Base-by-base conservation (phyloP, 1,140 invertebrate species). In the Bactericera cockerelli region DNA sequence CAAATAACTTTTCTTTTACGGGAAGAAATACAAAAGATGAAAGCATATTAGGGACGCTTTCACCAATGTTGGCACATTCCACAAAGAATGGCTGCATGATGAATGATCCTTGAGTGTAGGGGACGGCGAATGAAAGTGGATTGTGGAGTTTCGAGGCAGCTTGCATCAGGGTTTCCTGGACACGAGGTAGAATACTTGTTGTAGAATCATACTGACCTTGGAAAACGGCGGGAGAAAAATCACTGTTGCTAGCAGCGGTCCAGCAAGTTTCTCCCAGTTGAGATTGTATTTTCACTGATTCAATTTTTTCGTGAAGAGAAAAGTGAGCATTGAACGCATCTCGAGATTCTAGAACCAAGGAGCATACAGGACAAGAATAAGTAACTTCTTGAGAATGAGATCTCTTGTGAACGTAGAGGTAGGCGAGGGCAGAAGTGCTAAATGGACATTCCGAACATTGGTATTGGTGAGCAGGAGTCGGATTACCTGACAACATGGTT, bases 11-110 rank as follows among this genome's bases (percentile, higher is more conserved):
- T 64, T 87, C 81, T 63, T 84, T 82, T 59, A 95, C 91, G 39
- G 93, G 92, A 68, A 95, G 77, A 74, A 92, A 92, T 67, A 95
- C 88, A 59, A 95, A 75, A 58, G 91, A 89, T 25, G 92, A 89
- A 59, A 91, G 81, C 71, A 94, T 83, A 66, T 77, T 76, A 21
- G 58, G 59, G 8, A 26, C 8, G 25, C 55, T 59, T 66, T 87
- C 83, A 19, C n/a, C 19, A 8, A 8, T 16, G 42, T 16, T n/a
- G 6, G 42, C 6, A 4, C 4, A 31, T 49, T 49, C 42, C 66
- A 93, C 73, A 60, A 88, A 76, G 72, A 93, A 93, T 24, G 87
- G 83, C 70, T 92, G 89, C 87, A 92, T 91, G 62, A 86, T 78
- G 62, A 77, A 77, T 60, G 67, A 65, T 59, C 70, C 63, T 63